Evolutionary conservation across 2,888 invertebrate species (phyloP).

Genomic region (Epiblema foenella): DNA sequence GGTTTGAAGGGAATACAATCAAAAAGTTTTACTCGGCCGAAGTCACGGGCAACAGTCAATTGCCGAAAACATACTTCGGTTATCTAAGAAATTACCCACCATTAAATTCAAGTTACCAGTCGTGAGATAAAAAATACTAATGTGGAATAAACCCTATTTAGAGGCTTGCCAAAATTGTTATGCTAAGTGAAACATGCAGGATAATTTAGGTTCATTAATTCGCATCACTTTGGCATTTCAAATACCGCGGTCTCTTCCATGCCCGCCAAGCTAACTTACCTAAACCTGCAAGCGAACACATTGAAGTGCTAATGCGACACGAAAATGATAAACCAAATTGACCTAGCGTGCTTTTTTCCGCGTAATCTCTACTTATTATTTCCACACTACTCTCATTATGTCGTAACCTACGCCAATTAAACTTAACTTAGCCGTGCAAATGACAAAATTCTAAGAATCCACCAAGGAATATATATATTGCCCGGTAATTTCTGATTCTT

Average conservation of each 20-base stretch:
- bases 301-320: background rate
- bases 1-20: too few relatives aligned
- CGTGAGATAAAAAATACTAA: background rate
- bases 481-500: conserved; percentile 39
- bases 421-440: conserved; percentile 38
- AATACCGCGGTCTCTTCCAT: background rate
- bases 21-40: too few relatives aligned
- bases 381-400: conserved; percentile 19
- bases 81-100: background rate
- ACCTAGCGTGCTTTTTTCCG: background rate
- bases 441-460: conserved; percentile 38
- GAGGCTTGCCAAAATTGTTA: conserved; percentile 13
- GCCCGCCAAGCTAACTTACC: background rate
- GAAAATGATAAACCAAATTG: background rate
- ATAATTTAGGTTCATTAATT: background rate
- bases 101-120: background rate
- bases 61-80: too few relatives aligned
- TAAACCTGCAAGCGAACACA: background rate
- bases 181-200: conserved; percentile 1
- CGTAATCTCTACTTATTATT: conserved; percentile 26
- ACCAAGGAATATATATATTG: conserved; percentile 23
- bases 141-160: background rate
- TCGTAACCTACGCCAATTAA: conserved; percentile 28
- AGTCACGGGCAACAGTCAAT: too few relatives aligned
- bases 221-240: background rate